Evolutionary conservation across 2,888 invertebrate species (phyloP).

Genomic region (Lucinisca nassula): DNA sequence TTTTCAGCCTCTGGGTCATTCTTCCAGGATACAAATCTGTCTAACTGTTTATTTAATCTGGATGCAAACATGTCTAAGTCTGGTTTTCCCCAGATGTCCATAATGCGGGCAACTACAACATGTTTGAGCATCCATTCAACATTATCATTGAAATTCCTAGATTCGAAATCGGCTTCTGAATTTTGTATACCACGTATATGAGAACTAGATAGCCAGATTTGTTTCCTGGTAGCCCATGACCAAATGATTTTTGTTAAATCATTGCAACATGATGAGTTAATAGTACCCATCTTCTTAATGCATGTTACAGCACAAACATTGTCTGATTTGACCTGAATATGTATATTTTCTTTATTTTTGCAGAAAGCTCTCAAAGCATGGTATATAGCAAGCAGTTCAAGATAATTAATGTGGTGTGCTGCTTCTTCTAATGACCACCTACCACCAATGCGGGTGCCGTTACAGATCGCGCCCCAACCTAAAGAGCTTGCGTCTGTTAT

Average conservation of each 20-base stretch:
- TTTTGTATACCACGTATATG: constrained; percentile 41
- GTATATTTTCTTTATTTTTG: neutral
- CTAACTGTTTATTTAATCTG: constrained; percentile 45
- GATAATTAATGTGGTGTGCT: constrained; percentile 19
- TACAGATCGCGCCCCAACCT: constrained; percentile 22
- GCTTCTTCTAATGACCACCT: constrained; percentile 14
- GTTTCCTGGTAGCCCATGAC: constrained; percentile 37
- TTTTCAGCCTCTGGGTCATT: constrained; percentile 59
- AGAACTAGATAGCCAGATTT: constrained; percentile 46
- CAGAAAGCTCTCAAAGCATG: neutral
- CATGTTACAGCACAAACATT: neutral
- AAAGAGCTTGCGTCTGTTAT: neutral
- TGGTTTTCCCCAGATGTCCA: constrained; percentile 5
- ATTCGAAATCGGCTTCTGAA: constrained; percentile 36
- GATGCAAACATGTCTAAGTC: constrained; percentile 55
- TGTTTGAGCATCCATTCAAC: constrained; percentile 49
- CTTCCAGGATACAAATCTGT: constrained; percentile 49
- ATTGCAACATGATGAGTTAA: neutral
- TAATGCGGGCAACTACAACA: neutral
- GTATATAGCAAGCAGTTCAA: constrained; percentile 15
- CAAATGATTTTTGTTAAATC: neutral
- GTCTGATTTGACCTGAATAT: neutral
- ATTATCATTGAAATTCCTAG: constrained; percentile 41
- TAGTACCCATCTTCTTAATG: neutral
- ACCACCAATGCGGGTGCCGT: neutral